Evolutionary conservation across 1,140 invertebrate species (phyloP), one percentile per base, ranked within the genome.

Genomic region (Berghia stephanieae): DNA sequence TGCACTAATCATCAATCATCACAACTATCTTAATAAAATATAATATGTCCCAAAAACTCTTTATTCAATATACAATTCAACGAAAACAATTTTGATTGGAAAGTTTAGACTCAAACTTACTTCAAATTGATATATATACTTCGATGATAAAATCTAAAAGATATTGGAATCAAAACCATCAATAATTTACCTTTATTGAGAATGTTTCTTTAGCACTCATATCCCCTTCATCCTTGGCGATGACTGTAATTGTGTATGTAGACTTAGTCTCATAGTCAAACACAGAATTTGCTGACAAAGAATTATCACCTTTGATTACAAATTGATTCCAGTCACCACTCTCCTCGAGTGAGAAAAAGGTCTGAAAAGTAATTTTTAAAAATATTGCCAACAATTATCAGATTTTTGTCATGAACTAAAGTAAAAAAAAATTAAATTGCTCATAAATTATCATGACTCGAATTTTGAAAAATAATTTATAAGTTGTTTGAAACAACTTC

Each of bases 241-340:
- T 77, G 13, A 84, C 52, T 27, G 24, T 77, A 1, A 83, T 43
- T 6, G n/a, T 44, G 42, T 72, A 60, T 13, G 69, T 60, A 13
- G 73, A 52, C 40, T 55, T 38, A 31, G 69, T 46, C 40, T 84
- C 82, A 74, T 67, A 83, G 55, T 83, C 68, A 70, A 85, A 80
- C 8, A 40, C 75, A 31, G 31, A 24, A 44, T 52, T 71, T 1
- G 81, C 79, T 3, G 81, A 77, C 38, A 85, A 38, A 0, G 82
- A 81, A 44, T 78, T 74, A 34, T 80, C 73, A n/a, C 81, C 83
- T 78, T 82, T 34, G 5, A 84, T 77, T 0, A 40, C 52, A 69
- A 84, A 84, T 27, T 46, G 16, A 10, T 31, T 5, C n/a, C 44
- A 27, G 46, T 71, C 68, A 31, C n/a, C 78, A n/a, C n/a, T n/a